A percentile compares a stretch with the other conserved stretches of the same genome.
phyloP scores from a whole-genome alignment of 2,113 vertebrate species.

The Spilogale gracilis region DNA sequence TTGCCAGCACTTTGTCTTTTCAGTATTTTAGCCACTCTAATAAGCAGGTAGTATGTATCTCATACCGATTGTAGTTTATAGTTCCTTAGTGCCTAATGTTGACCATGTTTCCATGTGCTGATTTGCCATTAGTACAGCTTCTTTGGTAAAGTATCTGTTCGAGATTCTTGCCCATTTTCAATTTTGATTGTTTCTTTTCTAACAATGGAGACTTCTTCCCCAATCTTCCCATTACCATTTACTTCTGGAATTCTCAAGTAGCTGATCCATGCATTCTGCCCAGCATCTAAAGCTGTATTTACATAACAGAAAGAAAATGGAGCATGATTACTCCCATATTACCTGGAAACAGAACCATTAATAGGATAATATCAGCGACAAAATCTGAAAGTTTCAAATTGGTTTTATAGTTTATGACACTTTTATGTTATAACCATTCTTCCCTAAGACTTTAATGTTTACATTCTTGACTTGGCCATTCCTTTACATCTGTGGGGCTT shows the following conservation, averaged over 20 bases:
- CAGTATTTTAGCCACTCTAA: not conserved
- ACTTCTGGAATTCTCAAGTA: not conserved
- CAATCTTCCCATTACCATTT: not conserved
- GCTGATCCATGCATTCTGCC: not conserved
- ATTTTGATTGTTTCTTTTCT: not conserved
- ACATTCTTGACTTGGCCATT: not conserved
- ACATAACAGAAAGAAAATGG: not conserved
- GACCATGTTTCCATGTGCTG: not conserved
- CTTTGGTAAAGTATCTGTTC: not conserved
- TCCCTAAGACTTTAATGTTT: not conserved
- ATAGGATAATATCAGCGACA: not conserved
- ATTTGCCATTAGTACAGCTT: not conserved
- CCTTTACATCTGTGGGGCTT: not conserved
- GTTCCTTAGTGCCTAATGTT: not conserved
- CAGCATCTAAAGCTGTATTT: not conserved
- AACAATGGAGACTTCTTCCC: not conserved
- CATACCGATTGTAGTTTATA: not conserved
- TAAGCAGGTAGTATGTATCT: not conserved
- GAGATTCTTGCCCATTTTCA: not conserved
- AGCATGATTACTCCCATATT: not conserved
- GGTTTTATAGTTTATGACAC: not conserved
- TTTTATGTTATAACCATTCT: not conserved
- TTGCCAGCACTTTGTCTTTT: not conserved
- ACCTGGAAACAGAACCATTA: not conserved
- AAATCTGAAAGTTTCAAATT: conserved; percentile 5